These are phyloP conservation scores for Scotopteryx bipunctaria DNA, from an alignment of 2,888 invertebrate species.

Conservation along the genomic window DNA sequence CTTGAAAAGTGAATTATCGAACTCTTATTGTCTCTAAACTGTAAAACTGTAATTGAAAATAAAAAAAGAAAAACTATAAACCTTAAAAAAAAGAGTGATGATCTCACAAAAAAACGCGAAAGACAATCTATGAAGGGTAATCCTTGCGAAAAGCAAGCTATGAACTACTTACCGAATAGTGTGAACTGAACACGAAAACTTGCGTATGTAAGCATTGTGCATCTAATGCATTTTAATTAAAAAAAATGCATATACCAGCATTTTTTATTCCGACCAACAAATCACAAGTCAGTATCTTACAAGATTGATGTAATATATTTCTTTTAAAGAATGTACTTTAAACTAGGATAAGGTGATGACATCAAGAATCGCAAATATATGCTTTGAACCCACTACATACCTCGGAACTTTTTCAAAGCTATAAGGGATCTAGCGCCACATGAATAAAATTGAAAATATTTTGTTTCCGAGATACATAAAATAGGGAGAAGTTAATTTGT, in stretches of 20 bases:
- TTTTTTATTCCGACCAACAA: not conserved
- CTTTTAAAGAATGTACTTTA: too few species aligned
- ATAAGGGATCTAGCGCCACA: too few species aligned
- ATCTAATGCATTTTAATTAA: not conserved
- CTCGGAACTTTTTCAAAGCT: too few species aligned
- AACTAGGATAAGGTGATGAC: too few species aligned
- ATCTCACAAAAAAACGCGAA: conserved; percentile 10
- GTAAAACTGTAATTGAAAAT: conserved; percentile 74
- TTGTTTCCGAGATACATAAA: too few species aligned
- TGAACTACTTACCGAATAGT: conserved; percentile 9
- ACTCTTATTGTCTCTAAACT: conserved; percentile 79
- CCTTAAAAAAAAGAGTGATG: conserved; percentile 9
- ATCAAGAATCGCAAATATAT: too few species aligned
- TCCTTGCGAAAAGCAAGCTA: conserved; percentile 12
- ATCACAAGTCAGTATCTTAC: not conserved
- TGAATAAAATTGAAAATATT: too few species aligned
- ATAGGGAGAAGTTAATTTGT: too few species aligned
- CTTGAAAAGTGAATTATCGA: conserved; percentile 74
- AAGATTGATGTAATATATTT: too few species aligned
- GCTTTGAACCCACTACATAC: too few species aligned
- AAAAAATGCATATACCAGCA: not conserved
- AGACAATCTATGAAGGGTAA: conserved; percentile 3
- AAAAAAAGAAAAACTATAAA: conserved; percentile 51
- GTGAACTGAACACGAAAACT: not conserved
- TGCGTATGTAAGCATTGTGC: not conserved